These are phyloP conservation scores for Coccyzus lansbergi DNA, from an alignment of 2,797 vertebrate species.

Conservation along the genomic window DNA sequence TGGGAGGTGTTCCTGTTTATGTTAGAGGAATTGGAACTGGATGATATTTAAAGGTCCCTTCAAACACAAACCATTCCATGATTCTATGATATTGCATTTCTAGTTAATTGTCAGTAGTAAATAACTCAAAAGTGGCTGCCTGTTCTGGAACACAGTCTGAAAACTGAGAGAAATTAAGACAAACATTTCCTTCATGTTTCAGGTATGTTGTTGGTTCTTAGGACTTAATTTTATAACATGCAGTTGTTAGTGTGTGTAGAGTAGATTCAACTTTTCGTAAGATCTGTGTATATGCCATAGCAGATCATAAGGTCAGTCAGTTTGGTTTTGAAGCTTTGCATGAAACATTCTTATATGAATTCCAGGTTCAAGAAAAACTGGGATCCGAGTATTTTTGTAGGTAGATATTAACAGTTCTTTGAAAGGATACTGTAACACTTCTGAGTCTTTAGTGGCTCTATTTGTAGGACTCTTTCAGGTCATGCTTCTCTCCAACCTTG, in stretches of 20 bases:
- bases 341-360: neutral
- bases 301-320: neutral
- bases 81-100: neutral
- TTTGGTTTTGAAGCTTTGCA: neutral
- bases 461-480: neutral
- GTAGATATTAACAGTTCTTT: neutral
- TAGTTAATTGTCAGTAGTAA: neutral
- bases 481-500: neutral
- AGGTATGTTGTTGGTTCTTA: neutral
- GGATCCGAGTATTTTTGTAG: neutral
- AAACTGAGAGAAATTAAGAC: neutral
- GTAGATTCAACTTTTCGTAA: neutral
- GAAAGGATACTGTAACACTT: accelerated
- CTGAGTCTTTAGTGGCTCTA: neutral
- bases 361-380: neutral
- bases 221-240: neutral
- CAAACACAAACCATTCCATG: too few species aligned
- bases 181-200: accelerated
- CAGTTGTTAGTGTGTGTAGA: neutral
- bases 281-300: neutral
- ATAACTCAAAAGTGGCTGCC: neutral
- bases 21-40: too few species aligned
- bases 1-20: too few species aligned
- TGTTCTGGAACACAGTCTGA: neutral
- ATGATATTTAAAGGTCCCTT: too few species aligned